Percentiles rank a stretch among this genome's conserved stretches.
Conservation (phyloP, 1,140 invertebrate species). For the Bathynomus jamesi region DNA sequence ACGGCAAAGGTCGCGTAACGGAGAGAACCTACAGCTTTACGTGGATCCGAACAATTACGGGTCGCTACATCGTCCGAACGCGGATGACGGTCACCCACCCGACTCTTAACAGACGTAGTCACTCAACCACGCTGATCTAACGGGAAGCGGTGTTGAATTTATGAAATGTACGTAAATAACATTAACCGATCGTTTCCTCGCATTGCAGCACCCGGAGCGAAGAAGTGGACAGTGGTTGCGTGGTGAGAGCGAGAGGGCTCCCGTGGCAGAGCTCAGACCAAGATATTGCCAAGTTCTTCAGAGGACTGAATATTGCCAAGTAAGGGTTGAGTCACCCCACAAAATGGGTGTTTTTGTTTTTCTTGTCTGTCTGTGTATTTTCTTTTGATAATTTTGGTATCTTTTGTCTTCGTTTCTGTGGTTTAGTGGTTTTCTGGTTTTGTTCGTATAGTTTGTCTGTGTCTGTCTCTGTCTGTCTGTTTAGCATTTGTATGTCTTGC, state of each 20-base stretch:
- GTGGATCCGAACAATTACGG: too few species aligned
- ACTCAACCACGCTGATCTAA: too few species aligned
- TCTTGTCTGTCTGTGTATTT: neutral
- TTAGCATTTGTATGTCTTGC: too few species aligned
- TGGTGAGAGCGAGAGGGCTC: conserved; percentile 90
- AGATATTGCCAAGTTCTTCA: conserved; percentile 98
- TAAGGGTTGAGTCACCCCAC: conserved; percentile 58
- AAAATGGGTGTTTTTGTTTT: neutral
- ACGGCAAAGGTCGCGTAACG: too few species aligned
- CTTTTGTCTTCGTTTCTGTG: conserved; percentile 7
- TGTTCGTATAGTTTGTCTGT: neutral
- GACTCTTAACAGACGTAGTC: too few species aligned
- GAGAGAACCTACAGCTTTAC: too few species aligned
- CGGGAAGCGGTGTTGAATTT: too few species aligned
- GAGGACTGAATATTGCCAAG: conserved; percentile 97
- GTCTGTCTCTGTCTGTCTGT: too few species aligned
- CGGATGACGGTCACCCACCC: too few species aligned
- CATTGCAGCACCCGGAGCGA: conserved; percentile 28
- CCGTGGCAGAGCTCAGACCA: conserved; percentile 99
- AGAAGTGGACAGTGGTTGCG: conserved; percentile 89
- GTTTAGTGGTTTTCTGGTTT: neutral
- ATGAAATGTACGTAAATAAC: too few species aligned
- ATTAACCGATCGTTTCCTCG: too few species aligned
- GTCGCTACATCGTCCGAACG: too few species aligned
- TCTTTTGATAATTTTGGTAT: neutral